phyloP scores from a whole-genome alignment of 2,797 vertebrate genomes.

The Lepilemur septentrionalis region DNA sequence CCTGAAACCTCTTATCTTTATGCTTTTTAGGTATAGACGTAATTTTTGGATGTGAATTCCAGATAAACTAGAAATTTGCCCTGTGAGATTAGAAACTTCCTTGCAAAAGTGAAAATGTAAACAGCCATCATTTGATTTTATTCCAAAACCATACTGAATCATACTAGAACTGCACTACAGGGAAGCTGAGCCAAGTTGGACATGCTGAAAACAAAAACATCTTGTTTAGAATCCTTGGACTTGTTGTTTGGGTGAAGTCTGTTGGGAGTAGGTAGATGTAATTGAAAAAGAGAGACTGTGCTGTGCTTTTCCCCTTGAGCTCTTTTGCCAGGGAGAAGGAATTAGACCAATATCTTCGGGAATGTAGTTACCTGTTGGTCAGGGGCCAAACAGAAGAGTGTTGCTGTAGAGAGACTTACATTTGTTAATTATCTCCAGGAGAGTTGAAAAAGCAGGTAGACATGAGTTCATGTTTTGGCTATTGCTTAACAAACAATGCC shows the following conservation, averaged over 20 bases:
- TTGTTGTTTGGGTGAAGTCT: constrained; percentile 23
- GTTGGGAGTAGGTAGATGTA: background rate
- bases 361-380: constrained; percentile 32
- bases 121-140: constrained; percentile 38
- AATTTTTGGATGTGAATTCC: background rate
- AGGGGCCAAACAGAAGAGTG: background rate
- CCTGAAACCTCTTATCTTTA: background rate
- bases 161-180: background rate
- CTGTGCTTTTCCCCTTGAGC: background rate
- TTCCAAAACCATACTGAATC: constrained; percentile 41
- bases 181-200: constrained; percentile 46
- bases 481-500: background rate
- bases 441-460: background rate
- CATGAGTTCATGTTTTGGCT: background rate
- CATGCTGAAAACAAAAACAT: constrained; percentile 37
- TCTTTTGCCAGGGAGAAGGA: constrained; percentile 22
- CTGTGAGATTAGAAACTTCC: constrained; percentile 18
- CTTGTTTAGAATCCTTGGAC: constrained; percentile 43
- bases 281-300: constrained; percentile 20
- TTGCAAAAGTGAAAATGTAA: background rate
- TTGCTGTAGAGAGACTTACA: background rate
- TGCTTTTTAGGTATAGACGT: background rate
- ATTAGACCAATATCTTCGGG: constrained; percentile 37
- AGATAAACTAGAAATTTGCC: constrained; percentile 9
- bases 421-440: constrained; percentile 1